Percentiles rank a stretch among this genome's conserved stretches.
Conservation (phyloP, 92 coral and sea anemone species). For the Plumapathes pennacea region DNA sequence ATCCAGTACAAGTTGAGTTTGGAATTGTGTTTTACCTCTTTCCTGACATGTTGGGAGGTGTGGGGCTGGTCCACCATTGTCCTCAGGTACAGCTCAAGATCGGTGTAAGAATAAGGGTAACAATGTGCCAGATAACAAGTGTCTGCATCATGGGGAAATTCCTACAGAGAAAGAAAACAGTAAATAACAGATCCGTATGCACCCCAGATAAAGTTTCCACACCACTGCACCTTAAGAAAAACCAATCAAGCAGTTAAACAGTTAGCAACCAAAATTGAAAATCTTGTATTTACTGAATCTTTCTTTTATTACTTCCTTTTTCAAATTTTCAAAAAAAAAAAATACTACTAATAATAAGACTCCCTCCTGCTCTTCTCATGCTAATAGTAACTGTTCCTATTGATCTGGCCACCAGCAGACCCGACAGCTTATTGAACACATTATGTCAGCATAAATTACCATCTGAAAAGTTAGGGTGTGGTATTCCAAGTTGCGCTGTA, state of each 20-base stretch:
- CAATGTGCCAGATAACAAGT: slow-evolving; percentile 93
- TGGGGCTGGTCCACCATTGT: slow-evolving; percentile 60
- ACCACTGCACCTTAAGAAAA: background rate
- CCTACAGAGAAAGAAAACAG: slow-evolving; percentile 52
- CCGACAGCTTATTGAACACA: background rate
- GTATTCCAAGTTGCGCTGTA: slow-evolving; percentile 70
- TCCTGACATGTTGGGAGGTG: slow-evolving; percentile 64
- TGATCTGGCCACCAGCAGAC: too few relatives aligned
- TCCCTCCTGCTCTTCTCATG: too few relatives aligned
- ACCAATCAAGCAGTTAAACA: too few relatives aligned
- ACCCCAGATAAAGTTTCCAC: background rate
- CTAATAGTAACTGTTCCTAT: too few relatives aligned
- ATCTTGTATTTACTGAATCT: background rate
- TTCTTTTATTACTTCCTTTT: too few relatives aligned
- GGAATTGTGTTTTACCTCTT: slow-evolving; percentile 57
- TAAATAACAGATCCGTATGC: too few relatives aligned
- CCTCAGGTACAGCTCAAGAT: slow-evolving; percentile 72
- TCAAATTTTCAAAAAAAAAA: too few relatives aligned
- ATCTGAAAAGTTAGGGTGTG: slow-evolving; percentile 80
- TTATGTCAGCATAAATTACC: slow-evolving; percentile 39
- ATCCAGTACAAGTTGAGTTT: too few relatives aligned
- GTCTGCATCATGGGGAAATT: slow-evolving; percentile 75
- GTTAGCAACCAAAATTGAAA: background rate
- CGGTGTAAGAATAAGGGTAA: slow-evolving; percentile 96
- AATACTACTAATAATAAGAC: too few relatives aligned